Base-by-base conservation (phyloP, 1,140 invertebrate species). In the Steinernema khuongi region DNA sequence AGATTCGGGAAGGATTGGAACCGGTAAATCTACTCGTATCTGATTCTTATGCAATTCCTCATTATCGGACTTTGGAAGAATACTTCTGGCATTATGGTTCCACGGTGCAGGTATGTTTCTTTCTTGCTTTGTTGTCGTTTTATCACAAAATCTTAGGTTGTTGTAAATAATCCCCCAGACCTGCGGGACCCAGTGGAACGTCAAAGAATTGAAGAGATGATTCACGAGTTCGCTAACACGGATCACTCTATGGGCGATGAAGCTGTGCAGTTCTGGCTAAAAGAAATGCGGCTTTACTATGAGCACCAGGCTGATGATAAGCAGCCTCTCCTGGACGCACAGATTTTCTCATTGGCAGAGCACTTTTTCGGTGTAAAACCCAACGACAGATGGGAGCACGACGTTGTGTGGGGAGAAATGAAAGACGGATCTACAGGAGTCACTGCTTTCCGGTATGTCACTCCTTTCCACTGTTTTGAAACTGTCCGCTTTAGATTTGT, bases 231-330 rank as follows among this genome's bases (percentile, higher is more conserved):
- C 73, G 93, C 95, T 84, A 90, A 90, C 44, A 92, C 91, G 0
- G 89, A 89, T 0, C 94, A 91, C 83, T 91, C 94, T 31, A 83
- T 84, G 2, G 85, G 81, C 19, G 89, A 90, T 0, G 82, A 92
- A 0, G 93, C 93, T 81, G 93, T 92, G 0, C 92, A 94, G 85
- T 94, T 92, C 0, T 96, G 94, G 94, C 85, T 96, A 0, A 88
- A 93, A 71, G 90, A 90, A 31, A 96, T 93, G 80, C 85, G 92
- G 0, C 89, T 89, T 32, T 94, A 93, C 81, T 96, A 95, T 82
- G 90, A n/a, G 93, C 28, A 87, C 90, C 18, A 89, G 89, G 0
- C 86, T 95, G 0, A 91, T 91, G 85, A 89, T 92, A 75, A 91
- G 91, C 86, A 88, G n/a, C n/a, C n/a, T n/a, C n/a, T 88, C 41